These are phyloP conservation scores for Prunella himalayana DNA, from an alignment of 2,113 vertebrate species.

Conservation along the genomic window DNA sequence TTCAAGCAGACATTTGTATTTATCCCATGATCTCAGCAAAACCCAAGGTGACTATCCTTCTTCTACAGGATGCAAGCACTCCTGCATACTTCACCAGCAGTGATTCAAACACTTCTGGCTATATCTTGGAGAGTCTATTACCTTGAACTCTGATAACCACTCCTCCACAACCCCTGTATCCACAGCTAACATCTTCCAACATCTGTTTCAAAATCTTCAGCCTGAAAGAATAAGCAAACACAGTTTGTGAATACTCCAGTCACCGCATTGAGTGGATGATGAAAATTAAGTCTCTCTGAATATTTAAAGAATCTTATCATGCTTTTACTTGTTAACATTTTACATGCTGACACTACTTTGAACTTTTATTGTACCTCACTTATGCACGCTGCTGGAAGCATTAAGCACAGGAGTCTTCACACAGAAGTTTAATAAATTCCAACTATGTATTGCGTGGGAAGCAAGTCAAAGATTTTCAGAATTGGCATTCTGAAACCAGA, in stretches of 20 bases:
- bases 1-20: background rate
- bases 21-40: background rate
- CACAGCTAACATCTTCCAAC: conserved; percentile 94
- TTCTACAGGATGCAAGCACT: background rate
- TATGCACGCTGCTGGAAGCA: conserved; percentile 12
- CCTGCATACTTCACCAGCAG: background rate
- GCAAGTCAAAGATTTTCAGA: background rate
- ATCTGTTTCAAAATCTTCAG: conserved; percentile 71
- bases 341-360: background rate
- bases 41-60: background rate
- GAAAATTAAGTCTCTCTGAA: background rate
- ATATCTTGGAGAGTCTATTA: conserved; percentile 38
- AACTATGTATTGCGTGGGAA: background rate
- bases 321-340: conserved; percentile 1
- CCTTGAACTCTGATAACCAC: conserved; percentile 99
- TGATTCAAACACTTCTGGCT: background rate
- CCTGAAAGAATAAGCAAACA: conserved; percentile 63
- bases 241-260: background rate
- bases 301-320: background rate
- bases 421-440: conserved; percentile 40
- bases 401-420: background rate
- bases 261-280: background rate
- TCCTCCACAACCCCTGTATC: conserved; percentile 96
- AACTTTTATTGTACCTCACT: conserved; percentile 41
- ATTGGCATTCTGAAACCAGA: conserved; percentile 26